phyloP scores from a whole-genome alignment of 2,113 vertebrate species.

The Fulmarus glacialis region DNA sequence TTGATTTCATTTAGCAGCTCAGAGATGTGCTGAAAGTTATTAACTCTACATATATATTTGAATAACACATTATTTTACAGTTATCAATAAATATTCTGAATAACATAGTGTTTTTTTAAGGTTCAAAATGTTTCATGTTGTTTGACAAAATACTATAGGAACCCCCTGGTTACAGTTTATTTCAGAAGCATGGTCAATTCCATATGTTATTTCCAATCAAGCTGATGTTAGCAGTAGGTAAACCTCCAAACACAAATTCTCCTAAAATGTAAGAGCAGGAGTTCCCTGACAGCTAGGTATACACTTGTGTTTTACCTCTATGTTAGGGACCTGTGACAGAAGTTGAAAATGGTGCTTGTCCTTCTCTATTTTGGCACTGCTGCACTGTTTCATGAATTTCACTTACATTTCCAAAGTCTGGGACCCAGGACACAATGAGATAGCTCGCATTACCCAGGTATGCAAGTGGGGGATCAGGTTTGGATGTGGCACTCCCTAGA shows the following conservation, averaged over 20 bases:
- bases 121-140: not conserved
- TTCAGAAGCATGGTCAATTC: not conserved
- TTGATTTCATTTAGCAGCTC: not conserved
- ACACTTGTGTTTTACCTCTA: not conserved
- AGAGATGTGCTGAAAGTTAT: not conserved
- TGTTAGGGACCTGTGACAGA: not conserved
- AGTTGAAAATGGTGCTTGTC: not conserved
- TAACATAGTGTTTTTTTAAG: not conserved
- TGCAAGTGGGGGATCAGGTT: not conserved
- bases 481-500: not conserved
- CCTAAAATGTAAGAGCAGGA: not conserved
- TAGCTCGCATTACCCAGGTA: not conserved
- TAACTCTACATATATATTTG: not conserved
- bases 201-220: not conserved
- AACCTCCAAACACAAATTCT: not conserved
- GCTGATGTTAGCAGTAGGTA: not conserved
- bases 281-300: not conserved
- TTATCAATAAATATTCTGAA: conserved; percentile 1
- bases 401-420: not conserved
- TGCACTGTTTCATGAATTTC: not conserved
- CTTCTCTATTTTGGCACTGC: not conserved
- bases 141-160: not conserved
- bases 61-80: not conserved
- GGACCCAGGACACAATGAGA: not conserved
- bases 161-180: not conserved